Base-by-base conservation (phyloP, 2,888 invertebrate genomes). In the Tyria jacobaeae region DNA sequence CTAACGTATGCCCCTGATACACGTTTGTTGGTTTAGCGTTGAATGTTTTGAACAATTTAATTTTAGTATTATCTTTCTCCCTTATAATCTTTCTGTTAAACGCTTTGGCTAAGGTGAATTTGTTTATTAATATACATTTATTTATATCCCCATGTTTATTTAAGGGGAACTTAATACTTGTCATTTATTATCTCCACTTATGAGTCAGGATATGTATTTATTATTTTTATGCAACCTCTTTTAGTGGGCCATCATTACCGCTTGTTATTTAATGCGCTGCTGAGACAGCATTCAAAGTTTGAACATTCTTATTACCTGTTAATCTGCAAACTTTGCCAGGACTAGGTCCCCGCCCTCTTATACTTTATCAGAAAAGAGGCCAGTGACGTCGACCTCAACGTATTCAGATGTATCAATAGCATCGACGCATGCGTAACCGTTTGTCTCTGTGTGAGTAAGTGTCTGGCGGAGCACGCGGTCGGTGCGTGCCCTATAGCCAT, bases 381-480 rank as follows among this genome's bases (percentile, higher is more conserved):
- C 87, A 85, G 86, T 90, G 91, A 89, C 89, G 90, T 88, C 82
- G 85, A 80, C 85, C 86, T 84, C 84, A 84, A 82, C 85, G 82
- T 85, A 80, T 84, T 82, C 82, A 82, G 83, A 84, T 84, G 76
- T 87, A 86, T 86, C 84, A 79, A 85, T 88, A 87, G 86, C 83
- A 76, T 73, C 73, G 79, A 82, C 91, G 91, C 91, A 90, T 91
- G 91, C 91, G 91, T 91, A 89, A 89, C 82, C 68, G 35, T 66
- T 72, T 79, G 76, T 75, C 71, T 64, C 61, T 86, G 90, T 91
- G 89, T 91, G 89, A 64, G 89, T 89, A 73, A 72, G 62, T 79
- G 89, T 88, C 89, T 91, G 84, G 83, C 70, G 71, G 79, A 87
- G 80, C 93, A 92, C 91, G 93, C 90, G 87, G 84, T 70, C 84